These are phyloP conservation scores for Poecilia picta DNA, from an alignment of 2,797 vertebrate genomes.

Conservation along the genomic window DNA sequence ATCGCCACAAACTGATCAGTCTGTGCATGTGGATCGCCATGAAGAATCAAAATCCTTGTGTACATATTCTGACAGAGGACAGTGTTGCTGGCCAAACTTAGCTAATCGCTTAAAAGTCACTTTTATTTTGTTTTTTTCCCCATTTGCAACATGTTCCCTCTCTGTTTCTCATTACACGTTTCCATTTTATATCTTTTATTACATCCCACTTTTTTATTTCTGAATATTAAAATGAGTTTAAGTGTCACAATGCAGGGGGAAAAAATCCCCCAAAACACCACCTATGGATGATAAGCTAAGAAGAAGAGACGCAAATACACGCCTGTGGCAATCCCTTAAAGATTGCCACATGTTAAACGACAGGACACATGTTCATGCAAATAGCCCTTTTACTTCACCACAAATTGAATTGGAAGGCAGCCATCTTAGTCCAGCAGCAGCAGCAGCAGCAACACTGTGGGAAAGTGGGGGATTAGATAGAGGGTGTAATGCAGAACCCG, in stretches of 20 bases:
- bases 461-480: slow-evolving; percentile 23
- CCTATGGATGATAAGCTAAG: slow-evolving; percentile 46
- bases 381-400: slow-evolving; percentile 67
- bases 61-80: slow-evolving; percentile 46
- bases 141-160: slow-evolving; percentile 20
- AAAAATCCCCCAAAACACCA: slow-evolving; percentile 44
- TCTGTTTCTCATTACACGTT: slow-evolving; percentile 10
- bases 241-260: slow-evolving; percentile 36
- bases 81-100: slow-evolving; percentile 7
- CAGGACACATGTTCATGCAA: slow-evolving; percentile 76
- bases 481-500: slow-evolving; percentile 30
- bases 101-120: slow-evolving; percentile 24
- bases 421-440: slow-evolving; percentile 69
- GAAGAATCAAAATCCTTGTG: not conserved
- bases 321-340: slow-evolving; percentile 25
- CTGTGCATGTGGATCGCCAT: not conserved
- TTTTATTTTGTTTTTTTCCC: slow-evolving; percentile 39
- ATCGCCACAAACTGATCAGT: slow-evolving; percentile 40
- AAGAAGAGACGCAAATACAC: slow-evolving; percentile 49
- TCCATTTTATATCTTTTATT: slow-evolving; percentile 39
- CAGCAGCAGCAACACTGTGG: slow-evolving; percentile 31
- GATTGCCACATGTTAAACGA: slow-evolving; percentile 69
- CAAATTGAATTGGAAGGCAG: slow-evolving; percentile 75
- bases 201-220: slow-evolving; percentile 44
- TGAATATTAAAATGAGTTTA: slow-evolving; percentile 45